phyloP scores from a whole-genome alignment of 1,140 invertebrate species.

The Solen grandis region DNA sequence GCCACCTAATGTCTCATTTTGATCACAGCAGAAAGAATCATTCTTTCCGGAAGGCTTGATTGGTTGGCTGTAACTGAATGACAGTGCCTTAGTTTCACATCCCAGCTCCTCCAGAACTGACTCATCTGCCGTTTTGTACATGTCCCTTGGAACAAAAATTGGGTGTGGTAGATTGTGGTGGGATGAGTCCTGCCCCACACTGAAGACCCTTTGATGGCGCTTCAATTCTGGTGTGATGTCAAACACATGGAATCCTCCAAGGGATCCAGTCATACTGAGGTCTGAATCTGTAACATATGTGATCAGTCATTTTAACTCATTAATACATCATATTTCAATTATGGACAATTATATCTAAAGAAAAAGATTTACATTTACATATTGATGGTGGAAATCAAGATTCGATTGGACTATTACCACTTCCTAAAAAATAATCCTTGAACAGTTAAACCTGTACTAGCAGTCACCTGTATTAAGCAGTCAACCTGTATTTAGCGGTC shows the following conservation, averaged over 20 bases:
- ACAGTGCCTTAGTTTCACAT: conserved; percentile 68
- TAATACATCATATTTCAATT: background rate
- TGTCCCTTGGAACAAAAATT: conserved; percentile 56
- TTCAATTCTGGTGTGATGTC: conserved; percentile 93
- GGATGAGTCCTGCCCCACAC: conserved; percentile 86
- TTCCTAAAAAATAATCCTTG: too few relatives aligned
- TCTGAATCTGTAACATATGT: conserved; percentile 78
- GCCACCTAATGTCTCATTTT: background rate
- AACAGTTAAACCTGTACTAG: too few relatives aligned
- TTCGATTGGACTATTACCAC: too few relatives aligned
- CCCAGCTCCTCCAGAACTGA: conserved; percentile 61
- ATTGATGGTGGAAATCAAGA: too few relatives aligned
- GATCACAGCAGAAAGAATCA: background rate
- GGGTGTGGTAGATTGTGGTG: conserved; percentile 74
- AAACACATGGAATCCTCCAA: conserved; percentile 93
- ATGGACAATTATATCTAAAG: too few relatives aligned
- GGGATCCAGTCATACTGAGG: conserved; percentile 89
- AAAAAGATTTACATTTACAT: too few relatives aligned
- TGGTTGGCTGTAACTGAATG: conserved; percentile 65
- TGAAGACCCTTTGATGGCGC: conserved; percentile 91
- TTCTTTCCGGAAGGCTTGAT: too few relatives aligned
- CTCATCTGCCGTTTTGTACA: conserved; percentile 76
- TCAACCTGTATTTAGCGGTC: too few relatives aligned
- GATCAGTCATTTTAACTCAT: background rate
- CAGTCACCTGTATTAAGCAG: too few relatives aligned